phyloP scores from a whole-genome alignment of 2,797 vertebrate species.

The Smutsia gigantea region DNA sequence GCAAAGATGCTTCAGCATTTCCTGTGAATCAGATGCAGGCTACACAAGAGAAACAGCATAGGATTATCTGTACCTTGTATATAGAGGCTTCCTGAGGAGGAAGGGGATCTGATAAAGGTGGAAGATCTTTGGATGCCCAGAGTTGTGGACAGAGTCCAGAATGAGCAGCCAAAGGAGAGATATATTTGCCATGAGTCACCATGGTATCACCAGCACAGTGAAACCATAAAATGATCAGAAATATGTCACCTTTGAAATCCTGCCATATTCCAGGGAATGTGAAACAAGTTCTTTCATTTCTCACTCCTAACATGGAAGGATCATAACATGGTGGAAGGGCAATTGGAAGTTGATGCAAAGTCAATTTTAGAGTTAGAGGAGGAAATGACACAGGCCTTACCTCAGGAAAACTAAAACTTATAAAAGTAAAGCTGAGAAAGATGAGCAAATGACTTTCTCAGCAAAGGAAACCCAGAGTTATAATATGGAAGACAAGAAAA shows the following conservation, averaged over 20 bases:
- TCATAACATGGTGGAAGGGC: not conserved
- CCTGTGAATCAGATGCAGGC: not conserved
- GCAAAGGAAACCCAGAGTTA: not conserved
- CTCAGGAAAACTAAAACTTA: not conserved
- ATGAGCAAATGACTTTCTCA: not conserved
- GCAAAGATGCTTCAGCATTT: not conserved
- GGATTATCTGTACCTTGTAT: not conserved
- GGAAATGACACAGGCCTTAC: not conserved
- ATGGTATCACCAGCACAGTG: not conserved
- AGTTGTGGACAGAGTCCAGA: not conserved
- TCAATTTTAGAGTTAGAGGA: not conserved
- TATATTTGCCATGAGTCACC: not conserved
- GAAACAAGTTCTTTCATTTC: not conserved
- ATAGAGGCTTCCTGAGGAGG: not conserved
- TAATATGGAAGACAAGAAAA: not conserved
- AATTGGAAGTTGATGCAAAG: not conserved
- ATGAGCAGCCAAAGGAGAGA: not conserved
- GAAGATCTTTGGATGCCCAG: not conserved
- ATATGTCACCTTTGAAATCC: not conserved
- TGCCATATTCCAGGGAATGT: not conserved
- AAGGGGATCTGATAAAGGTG: not conserved
- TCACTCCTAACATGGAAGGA: not conserved
- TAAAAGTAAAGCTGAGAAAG: not conserved
- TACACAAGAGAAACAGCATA: not conserved
- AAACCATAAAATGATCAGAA: not conserved